Base-by-base conservation (phyloP, 2,888 invertebrate genomes). In the Nebria brevicollis region DNA sequence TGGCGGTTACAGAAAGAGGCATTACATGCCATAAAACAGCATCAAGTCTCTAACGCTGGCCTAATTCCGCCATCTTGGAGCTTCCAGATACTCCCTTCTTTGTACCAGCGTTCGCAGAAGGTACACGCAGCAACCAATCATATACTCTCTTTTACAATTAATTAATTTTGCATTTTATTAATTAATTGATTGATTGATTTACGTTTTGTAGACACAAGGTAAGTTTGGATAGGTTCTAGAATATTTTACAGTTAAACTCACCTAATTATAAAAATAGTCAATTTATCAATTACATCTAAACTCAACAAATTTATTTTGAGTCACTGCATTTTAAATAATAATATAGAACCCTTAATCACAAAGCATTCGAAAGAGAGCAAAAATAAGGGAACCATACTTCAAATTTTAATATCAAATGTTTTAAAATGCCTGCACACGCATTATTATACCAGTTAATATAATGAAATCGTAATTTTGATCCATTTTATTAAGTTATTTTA, bases 41-140 rank as follows among this genome's bases (percentile, higher is more conserved):
- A 89, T 86, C 88, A 88, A 84, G 85, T 87, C 83, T 85, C 87
- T 86, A 87, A 85, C 84, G 86, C 86, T 82, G 87, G 86, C 84
- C 87, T 88, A 85, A 86, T 88, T 83, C 88, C 88, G 84, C 88
- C 88, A 87, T 92, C 93, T 83, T 96, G 96, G 95, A 95, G 95
- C 89, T 96, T 94, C 90, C 95, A 96, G 91, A 94, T 95, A 86
- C 93, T 95, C 88, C 95, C 96, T 86, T 94, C 95, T 87, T 92
- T 96, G 88, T 96, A 95, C 90, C 94, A 94, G 88, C 92, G 93
- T 89, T 94, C 95, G 87, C 95, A 96, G 91, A 96, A 96, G 96
- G 96, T 95, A 91, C 87, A 82, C 77, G 70, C 26, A 70, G 25
- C 25, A 34, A 70, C 25, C 13, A 70, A 11, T 26, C 70, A 70